These are phyloP conservation scores for Andrena marginata DNA, from an alignment of 2,888 invertebrate genomes.

Conservation along the genomic window DNA sequence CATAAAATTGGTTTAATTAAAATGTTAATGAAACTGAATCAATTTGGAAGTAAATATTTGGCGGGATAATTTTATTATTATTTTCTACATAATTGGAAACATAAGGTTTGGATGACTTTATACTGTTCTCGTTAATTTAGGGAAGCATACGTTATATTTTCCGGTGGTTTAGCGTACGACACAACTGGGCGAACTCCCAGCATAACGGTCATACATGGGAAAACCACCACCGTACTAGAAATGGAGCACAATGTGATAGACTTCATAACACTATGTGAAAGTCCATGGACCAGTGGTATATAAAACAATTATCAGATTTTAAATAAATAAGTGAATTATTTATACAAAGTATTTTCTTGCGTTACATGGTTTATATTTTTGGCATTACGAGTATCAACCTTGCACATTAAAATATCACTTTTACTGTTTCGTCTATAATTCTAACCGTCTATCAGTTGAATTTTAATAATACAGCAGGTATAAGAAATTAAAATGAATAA, in stretches of 20 bases:
- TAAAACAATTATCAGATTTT: constrained; percentile 45
- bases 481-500: neutral
- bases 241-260: constrained; percentile 99
- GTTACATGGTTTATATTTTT: neutral
- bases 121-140: constrained; percentile 84
- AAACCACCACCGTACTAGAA: constrained; percentile 98
- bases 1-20: neutral
- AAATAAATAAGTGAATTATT: neutral
- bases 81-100: constrained; percentile 1
- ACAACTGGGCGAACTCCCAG: constrained; percentile 95
- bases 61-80: neutral
- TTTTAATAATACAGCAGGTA: neutral
- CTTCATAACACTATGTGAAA: constrained; percentile 98
- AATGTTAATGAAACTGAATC: neutral
- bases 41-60: neutral
- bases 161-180: constrained; percentile 97
- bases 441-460: neutral
- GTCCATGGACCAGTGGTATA: constrained; percentile 96
- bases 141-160: constrained; percentile 98
- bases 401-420: neutral
- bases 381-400: neutral
- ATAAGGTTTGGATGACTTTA: neutral
- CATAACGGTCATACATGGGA: constrained; percentile 98
- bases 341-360: neutral
- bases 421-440: neutral